These are phyloP conservation scores for Acarapis woodi DNA, from an alignment of 1,140 invertebrate genomes.

Conservation along the genomic window DNA sequence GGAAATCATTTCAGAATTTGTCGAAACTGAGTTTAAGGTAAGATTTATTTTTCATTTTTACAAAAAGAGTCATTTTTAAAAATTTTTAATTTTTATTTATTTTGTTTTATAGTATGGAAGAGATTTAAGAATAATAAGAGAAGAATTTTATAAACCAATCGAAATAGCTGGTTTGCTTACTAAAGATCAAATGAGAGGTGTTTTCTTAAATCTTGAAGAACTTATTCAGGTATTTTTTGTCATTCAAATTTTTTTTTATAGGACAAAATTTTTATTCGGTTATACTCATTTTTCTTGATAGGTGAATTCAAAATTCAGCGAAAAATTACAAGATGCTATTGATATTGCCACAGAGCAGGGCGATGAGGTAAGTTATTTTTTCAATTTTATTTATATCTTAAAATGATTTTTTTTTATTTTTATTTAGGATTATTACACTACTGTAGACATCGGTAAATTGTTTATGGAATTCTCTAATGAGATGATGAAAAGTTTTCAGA, in stretches of 20 bases:
- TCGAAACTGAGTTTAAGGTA: no score
- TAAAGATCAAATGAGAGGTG: conserved; percentile 34
- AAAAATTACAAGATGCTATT: conserved; percentile 54
- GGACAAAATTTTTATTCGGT: no score
- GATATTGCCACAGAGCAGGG: conserved; percentile 45
- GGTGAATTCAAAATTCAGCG: conserved; percentile 53
- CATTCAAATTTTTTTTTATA: no score
- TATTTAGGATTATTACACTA: conserved; percentile 32
- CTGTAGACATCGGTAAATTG: conserved; percentile 63
- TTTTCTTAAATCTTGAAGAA: conserved; percentile 80
- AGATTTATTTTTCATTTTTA: no score
- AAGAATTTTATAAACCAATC: conserved; percentile 82
- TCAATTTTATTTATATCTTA: not conserved
- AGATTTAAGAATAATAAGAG: conserved; percentile 16
- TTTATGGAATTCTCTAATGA: conserved; percentile 60
- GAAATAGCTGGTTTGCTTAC: conserved; percentile 40
- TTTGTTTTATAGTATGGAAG: conserved; percentile 12
- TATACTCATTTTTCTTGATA: no score
- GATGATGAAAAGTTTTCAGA: conserved; percentile 77
- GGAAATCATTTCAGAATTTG: no score
- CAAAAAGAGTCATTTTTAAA: no score
- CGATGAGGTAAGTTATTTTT: conserved; percentile 24
- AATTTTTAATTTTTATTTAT: no score
- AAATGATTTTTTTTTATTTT: conserved; percentile 1
- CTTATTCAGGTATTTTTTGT: no score